These are phyloP conservation scores for Sarcophaga carnaria DNA, from an alignment of 2,888 invertebrate species.

Conservation along the genomic window DNA sequence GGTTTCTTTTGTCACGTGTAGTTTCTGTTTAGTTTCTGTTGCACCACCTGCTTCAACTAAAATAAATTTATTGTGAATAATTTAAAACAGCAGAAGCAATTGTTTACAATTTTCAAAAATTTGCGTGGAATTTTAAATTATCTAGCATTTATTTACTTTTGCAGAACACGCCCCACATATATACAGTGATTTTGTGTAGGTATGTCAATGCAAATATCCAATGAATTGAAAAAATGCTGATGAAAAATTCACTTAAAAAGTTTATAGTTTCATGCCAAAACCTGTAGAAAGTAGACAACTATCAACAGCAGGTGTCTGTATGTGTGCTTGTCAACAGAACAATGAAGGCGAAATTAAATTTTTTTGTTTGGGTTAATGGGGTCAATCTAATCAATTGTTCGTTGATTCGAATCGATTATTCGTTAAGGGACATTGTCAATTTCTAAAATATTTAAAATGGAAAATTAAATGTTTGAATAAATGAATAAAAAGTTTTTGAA, in stretches of 20 bases:
- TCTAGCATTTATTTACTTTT: conserved; percentile 60
- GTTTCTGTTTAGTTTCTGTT: neutral
- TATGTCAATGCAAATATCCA: conserved; percentile 14
- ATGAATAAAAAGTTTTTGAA: neutral
- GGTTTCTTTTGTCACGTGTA: neutral
- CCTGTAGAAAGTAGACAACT: conserved; percentile 12
- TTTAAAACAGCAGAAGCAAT: neutral
- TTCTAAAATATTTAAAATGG: neutral
- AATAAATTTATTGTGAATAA: neutral
- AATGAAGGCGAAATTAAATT: conserved; percentile 23
- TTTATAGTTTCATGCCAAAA: conserved; percentile 15
- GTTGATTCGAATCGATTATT: conserved; percentile 46
- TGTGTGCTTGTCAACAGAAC: conserved; percentile 25
- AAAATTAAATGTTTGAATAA: neutral
- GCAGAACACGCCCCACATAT: conserved; percentile 45
- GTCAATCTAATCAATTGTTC: conserved; percentile 56
- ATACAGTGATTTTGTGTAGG: conserved; percentile 12
- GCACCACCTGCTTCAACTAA: neutral
- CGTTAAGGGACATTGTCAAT: conserved; percentile 19
- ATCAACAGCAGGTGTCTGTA: conserved; percentile 33
- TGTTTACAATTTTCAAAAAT: conserved; percentile 42
- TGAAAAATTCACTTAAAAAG: conserved; percentile 25
- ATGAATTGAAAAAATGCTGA: too few species aligned
- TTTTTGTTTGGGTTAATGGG: conserved; percentile 59
- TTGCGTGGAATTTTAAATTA: conserved; percentile 76